Conservation (phyloP, 1,140 invertebrate genomes). For the Chironomus tepperi region DNA sequence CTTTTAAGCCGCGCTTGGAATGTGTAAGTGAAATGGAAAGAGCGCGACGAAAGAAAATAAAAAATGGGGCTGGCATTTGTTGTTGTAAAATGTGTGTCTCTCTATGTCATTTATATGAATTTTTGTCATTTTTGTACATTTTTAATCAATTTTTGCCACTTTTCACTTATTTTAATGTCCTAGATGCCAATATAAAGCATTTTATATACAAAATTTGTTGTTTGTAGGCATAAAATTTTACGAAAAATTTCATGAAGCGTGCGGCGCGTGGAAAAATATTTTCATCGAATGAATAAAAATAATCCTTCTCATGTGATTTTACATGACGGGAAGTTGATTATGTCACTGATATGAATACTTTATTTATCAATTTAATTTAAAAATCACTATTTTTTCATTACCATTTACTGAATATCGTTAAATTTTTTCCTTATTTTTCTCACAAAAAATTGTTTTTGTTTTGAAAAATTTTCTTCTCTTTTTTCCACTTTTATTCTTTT, state of each 20-base stretch:
- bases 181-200: neutral
- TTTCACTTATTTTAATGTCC: neutral
- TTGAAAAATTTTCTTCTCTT: no score
- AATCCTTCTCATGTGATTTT: no score
- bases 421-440: no score
- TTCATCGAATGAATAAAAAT: neutral
- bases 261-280: conserved; percentile 11
- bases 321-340: no score
- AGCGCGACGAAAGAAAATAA: neutral
- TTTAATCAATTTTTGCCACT: neutral
- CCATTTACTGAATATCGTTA: no score
- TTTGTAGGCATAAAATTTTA: neutral
- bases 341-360: no score
- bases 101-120: no score
- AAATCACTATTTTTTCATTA: no score
- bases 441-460: no score
- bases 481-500: no score
- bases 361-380: no score
- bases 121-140: neutral
- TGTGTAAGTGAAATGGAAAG: neutral
- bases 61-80: conserved; percentile 11
- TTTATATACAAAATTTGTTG: neutral
- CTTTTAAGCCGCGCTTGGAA: neutral
- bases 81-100: neutral
- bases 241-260: neutral